Percentiles rank a stretch among this genome's conserved stretches.
These are phyloP conservation scores for Pantelozetes paolii DNA, from an alignment of 2,888 invertebrate genomes.

Conservation along the genomic window DNA sequence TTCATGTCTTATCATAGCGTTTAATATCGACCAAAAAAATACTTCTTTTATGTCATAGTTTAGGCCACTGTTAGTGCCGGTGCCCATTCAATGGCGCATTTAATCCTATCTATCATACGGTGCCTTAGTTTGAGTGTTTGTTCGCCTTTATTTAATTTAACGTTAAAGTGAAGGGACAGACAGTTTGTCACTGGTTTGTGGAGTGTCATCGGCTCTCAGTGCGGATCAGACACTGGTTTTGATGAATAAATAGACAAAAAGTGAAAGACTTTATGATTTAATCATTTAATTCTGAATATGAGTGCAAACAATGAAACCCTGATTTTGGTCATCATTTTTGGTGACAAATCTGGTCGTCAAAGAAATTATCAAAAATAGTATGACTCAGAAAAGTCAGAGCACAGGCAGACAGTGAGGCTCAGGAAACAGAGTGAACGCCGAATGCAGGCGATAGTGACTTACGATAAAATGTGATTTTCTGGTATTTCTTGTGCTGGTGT, in stretches of 20 bases:
- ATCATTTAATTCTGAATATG: slow-evolving; percentile 32
- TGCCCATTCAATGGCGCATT: neutral
- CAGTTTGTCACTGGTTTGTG: neutral
- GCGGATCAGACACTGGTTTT: slow-evolving; percentile 4
- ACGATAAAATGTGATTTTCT: slow-evolving; percentile 32
- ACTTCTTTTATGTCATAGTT: slow-evolving; percentile 15
- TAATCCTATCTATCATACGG: slow-evolving; percentile 32
- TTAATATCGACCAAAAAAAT: slow-evolving; percentile 18
- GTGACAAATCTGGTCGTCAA: slow-evolving; percentile 25
- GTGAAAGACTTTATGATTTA: neutral
- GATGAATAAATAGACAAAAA: neutral
- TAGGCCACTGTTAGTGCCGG: neutral
- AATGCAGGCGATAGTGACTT: neutral
- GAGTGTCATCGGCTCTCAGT: slow-evolving; percentile 13
- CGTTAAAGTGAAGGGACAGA: neutral
- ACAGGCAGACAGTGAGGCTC: neutral
- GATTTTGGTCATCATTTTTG: neutral
- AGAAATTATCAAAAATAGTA: slow-evolving; percentile 14
- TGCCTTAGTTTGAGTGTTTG: slow-evolving; percentile 1
- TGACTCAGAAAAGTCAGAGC: too few relatives aligned
- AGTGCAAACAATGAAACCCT: slow-evolving; percentile 15
- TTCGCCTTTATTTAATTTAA: slow-evolving; percentile 22
- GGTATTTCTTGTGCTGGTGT: slow-evolving; percentile 33
- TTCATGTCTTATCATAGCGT: slow-evolving; percentile 33
- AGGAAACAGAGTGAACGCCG: neutral